Conservation (phyloP, 2,797 vertebrate genomes). For the Ataeniobius toweri region DNA sequence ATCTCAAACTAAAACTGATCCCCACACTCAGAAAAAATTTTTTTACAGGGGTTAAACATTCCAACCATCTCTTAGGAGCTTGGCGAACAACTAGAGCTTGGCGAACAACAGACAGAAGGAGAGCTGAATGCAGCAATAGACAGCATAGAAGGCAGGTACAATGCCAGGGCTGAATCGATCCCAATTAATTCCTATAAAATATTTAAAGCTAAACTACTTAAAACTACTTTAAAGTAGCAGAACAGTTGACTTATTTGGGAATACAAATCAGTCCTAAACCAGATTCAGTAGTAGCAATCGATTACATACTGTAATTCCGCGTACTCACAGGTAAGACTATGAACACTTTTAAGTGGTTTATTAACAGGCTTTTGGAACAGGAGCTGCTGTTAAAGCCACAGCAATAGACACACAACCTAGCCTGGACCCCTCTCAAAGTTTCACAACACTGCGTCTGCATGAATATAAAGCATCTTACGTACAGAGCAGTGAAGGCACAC, state of each 20-base stretch:
- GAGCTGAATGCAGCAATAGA: background rate
- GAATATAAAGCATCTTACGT: no score
- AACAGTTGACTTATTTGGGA: background rate
- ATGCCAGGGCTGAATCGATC: background rate
- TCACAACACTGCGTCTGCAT: no score
- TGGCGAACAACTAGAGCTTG: background rate
- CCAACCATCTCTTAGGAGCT: background rate
- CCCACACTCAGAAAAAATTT: background rate
- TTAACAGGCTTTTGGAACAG: no score
- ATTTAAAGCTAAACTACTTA: no score
- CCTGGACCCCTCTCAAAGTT: no score
- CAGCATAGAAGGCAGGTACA: background rate
- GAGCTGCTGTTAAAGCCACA: no score
- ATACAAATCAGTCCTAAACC: background rate
- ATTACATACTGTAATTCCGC: background rate
- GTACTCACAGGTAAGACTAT: no score
- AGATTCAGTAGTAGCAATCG: background rate
- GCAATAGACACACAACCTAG: no score
- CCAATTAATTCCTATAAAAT: no score
- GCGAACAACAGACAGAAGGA: background rate
- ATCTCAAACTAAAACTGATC: background rate
- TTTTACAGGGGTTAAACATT: background rate
- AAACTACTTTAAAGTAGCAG: background rate
- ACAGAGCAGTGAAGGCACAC: no score
- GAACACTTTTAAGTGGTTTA: no score